Conservation (phyloP, 2,113 vertebrate species). For the Antigone vipio region DNA sequence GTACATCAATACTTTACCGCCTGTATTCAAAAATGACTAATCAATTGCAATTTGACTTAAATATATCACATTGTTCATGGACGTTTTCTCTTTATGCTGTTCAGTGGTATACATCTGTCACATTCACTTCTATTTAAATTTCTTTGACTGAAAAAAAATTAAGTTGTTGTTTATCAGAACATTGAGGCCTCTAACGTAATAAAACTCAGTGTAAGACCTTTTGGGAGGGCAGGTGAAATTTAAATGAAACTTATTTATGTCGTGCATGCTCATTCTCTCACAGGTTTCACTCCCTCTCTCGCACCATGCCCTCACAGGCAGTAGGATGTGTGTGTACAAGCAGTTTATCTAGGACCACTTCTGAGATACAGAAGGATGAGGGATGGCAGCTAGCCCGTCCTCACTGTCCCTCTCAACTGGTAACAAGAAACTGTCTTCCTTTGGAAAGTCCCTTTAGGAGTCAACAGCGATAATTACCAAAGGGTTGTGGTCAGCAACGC, state of each 20-base stretch:
- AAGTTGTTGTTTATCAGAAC: neutral
- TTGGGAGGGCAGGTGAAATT: neutral
- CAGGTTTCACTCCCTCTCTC: neutral
- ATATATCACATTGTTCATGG: neutral
- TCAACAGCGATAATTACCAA: neutral
- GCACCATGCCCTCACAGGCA: neutral
- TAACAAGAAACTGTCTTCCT: neutral
- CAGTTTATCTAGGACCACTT: neutral
- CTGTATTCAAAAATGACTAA: neutral
- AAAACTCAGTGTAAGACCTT: neutral
- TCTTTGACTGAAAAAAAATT: neutral
- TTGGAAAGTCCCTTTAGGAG: neutral
- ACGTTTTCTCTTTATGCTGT: neutral
- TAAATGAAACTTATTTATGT: neutral
- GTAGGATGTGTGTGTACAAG: neutral
- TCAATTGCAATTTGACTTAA: neutral
- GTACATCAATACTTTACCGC: neutral
- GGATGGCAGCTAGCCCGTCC: accelerated
- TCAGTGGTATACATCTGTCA: neutral
- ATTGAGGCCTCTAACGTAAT: neutral
- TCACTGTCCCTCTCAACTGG: neutral
- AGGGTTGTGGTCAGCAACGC: neutral
- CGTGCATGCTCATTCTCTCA: neutral
- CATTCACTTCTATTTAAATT: neutral
- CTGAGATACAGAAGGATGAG: neutral